These are phyloP conservation scores for Meriones psammophilus DNA, from an alignment of 2,797 vertebrate genomes.

Conservation along the genomic window DNA sequence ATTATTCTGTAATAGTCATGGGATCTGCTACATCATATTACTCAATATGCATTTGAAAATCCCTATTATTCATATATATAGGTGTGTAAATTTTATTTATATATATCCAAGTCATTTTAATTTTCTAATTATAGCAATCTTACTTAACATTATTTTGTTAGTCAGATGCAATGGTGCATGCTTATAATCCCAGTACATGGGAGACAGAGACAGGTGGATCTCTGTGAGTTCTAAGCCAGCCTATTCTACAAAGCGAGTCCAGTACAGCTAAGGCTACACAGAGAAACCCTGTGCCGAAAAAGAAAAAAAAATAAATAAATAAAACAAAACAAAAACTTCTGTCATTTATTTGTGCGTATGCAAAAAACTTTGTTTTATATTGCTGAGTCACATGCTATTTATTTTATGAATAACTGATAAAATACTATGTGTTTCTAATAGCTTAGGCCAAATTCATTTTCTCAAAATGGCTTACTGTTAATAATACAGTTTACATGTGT, in stretches of 20 bases:
- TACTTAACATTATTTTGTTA: neutral
- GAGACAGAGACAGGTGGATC: too few species aligned
- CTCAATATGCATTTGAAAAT: neutral
- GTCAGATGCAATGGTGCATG: too few species aligned
- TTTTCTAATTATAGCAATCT: neutral
- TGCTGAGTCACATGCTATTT: neutral
- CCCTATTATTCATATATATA: neutral
- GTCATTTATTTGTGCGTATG: neutral
- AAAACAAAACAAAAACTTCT: too few species aligned
- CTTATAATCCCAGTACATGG: too few species aligned
- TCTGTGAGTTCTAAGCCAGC: too few species aligned
- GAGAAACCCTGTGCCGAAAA: too few species aligned
- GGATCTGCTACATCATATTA: neutral
- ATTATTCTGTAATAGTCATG: neutral
- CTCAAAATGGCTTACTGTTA: neutral
- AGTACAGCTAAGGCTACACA: too few species aligned
- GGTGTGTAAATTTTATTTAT: neutral
- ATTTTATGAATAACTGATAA: neutral
- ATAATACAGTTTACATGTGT: neutral
- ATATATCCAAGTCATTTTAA: neutral
- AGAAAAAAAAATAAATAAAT: too few species aligned
- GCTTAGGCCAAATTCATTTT: neutral
- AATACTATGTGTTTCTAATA: neutral
- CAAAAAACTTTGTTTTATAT: neutral
- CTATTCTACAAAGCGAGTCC: too few species aligned